Evolutionary conservation across 2,797 vertebrate genomes (phyloP), one percentile per base, ranked within the genome.

Genomic region (Gallinago stenura): DNA sequence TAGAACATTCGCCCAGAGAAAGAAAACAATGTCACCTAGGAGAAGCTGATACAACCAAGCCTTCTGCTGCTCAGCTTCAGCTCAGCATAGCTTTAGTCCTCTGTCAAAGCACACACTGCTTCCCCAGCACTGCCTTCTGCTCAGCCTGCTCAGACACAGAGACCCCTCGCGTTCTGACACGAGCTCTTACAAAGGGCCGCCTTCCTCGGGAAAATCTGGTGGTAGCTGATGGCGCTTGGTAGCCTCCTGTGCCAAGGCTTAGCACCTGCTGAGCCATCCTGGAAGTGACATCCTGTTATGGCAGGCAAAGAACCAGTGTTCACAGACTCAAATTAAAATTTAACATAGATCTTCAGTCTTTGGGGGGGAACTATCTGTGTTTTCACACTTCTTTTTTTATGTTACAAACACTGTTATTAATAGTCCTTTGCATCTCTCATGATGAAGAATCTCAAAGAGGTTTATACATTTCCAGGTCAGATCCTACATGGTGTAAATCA

Each of bases 11-110:
- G 81, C 92, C 87, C 90, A 93, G 87, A 68, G 89, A 94, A 89
- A 95, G 92, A 90, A 96, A 95, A 97, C 86, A 94, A 62, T 89
- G 93, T 96, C 96, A 95, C 93, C 91, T 95, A 58, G 78, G 75
- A 94, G 48, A 89, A 88, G 75, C 90, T 93, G 92, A 87, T 90
- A 85, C 60, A 83, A 61, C 39, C 60, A 57, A 92, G 81, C 87
- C 89, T 85, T 94, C 93, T 97, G 96, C 96, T 97, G 97, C 96
- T 96, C 94, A 90, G 94, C 89, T 72, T 37, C 95, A 93, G 93
- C 92, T 93, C 68, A 45, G 83, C 81, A 39, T 5, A 70, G 65
- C 82, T 33, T 15, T 72, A 90, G 62, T 65, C 73, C 82, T 54
- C 45, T 66, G 46, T 60, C 94, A 92, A 26, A 89, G 83, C 75